Evolutionary conservation across 1,140 invertebrate genomes (phyloP), one percentile per base, ranked within the genome.

Genomic region (Cherax quadricarinatus): DNA sequence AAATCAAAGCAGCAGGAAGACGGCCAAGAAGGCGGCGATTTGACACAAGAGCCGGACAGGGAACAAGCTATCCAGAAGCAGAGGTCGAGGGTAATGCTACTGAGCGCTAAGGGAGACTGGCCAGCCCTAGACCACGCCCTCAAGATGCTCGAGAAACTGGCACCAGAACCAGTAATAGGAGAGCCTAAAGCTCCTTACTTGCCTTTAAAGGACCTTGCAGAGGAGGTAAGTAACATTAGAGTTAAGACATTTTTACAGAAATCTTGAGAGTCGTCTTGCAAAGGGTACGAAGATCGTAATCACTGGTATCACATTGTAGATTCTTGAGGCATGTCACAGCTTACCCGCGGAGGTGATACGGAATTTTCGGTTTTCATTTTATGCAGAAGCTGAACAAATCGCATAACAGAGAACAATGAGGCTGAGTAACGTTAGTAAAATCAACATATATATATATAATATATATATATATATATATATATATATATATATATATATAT

Each of bases 91-190:
- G 81, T 90, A 5, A 18, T 90, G 66, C 21, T 84, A 51, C 81
- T 90, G 5, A 84, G 62, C 10, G 24, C 88, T 16, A 90, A 90
- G 62, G 82, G 82, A 7, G 88, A 90, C 81, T 90, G 88, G 88
- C 66, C 88, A 4, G 88, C 88, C 62, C 66, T 90, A 6, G 88
- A 90, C 48, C 88, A 90, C 53, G 88, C 88, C 81, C 88, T 90
- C n/a, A 90, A 90, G 82, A 57, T 84, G n/a, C 81, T 90, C 24
- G 88, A 90, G 30, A 57, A 62, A 49, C 66, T 84, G 9, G 81
- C 66, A 3, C 88, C 88, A 21, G 81, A 83, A 4, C 88, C 70
- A 41, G 48, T 75, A 24, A 62, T 49, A 73, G 82, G 88, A 6
- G 57, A 57, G 48, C 30, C 88, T 10, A 62, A 70, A 9, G 21